These are phyloP conservation scores for Parazoanthus atlanticus DNA, from an alignment of 92 coral and sea anemone genomes.

Conservation along the genomic window DNA sequence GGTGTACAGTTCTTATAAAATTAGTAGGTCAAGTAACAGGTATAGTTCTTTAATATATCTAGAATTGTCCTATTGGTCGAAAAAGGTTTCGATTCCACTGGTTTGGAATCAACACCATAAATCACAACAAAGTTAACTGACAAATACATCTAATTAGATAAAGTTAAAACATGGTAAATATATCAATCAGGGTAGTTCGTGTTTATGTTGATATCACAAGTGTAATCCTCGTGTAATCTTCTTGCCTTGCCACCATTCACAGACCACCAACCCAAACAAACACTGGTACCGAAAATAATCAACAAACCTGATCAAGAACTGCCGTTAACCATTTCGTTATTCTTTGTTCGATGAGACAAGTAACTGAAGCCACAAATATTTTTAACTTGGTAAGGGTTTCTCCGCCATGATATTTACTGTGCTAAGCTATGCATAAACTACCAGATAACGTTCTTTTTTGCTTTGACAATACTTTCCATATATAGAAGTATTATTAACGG, in stretches of 20 bases:
- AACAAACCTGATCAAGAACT: background rate
- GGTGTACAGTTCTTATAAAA: background rate
- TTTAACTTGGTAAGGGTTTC: background rate
- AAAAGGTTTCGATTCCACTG: background rate
- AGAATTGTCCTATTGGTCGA: background rate
- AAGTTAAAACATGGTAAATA: background rate
- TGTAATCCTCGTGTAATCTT: constrained; percentile 7
- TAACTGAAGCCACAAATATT: background rate
- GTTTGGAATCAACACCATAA: background rate
- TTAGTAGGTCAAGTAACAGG: background rate
- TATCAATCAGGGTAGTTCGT: constrained; percentile 13
- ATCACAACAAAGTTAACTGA: background rate
- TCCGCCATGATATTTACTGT: constrained; percentile 37
- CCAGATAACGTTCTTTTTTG: constrained; percentile 20
- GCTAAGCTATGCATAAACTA: constrained; percentile 35
- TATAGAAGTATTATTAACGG: constrained; percentile 5
- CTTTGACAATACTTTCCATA: constrained; percentile 33
- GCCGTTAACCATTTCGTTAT: background rate
- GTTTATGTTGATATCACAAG: constrained; percentile 30
- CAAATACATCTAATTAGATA: background rate
- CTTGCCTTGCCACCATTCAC: constrained; percentile 35
- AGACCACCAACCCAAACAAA: constrained; percentile 25
- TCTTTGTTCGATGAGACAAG: background rate
- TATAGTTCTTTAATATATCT: background rate
- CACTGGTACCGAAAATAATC: constrained; percentile 11